phyloP scores from a whole-genome alignment of 1,140 invertebrate species.

The Halotydeus destructor region DNA sequence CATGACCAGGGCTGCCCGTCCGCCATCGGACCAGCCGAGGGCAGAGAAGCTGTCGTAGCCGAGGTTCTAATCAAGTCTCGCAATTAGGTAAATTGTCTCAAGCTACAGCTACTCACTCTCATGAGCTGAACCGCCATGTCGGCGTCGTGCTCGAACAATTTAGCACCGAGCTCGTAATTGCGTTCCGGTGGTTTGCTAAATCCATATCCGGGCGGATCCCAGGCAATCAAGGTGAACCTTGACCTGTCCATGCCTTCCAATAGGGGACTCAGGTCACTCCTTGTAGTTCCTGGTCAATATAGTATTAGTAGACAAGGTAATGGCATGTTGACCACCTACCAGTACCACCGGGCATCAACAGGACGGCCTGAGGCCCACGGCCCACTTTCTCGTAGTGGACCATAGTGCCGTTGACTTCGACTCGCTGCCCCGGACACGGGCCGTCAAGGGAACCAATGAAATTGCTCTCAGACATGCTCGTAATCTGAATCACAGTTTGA shows the following conservation, averaged over 20 bases:
- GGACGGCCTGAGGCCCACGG: slow-evolving; percentile 38
- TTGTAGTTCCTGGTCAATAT: slow-evolving; percentile 13
- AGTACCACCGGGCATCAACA: slow-evolving; percentile 52
- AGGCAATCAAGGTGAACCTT: slow-evolving; percentile 38
- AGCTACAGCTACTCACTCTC: slow-evolving; percentile 35
- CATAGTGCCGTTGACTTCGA: slow-evolving; percentile 34
- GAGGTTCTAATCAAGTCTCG: slow-evolving; percentile 1
- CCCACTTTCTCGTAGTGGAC: slow-evolving; percentile 52
- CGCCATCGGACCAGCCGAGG: slow-evolving; percentile 13
- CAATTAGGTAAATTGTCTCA: neutral
- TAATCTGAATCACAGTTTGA: no score
- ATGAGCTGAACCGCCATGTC: slow-evolving; percentile 42
- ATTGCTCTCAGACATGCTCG: no score
- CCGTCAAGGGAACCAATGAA: no score
- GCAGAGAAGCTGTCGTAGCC: slow-evolving; percentile 10
- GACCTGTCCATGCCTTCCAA: slow-evolving; percentile 22
- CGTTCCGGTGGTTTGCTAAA: slow-evolving; percentile 52
- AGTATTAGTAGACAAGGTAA: no score
- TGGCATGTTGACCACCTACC: slow-evolving; percentile 14
- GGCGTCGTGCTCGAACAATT: slow-evolving; percentile 55
- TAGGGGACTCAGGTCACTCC: slow-evolving; percentile 24
- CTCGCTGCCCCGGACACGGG: no score
- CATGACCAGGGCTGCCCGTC: slow-evolving; percentile 9
- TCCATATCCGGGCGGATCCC: slow-evolving; percentile 74
- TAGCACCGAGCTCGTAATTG: slow-evolving; percentile 38